A percentile compares a stretch with the other conserved stretches of the same genome.
Conservation (phyloP, 2,888 invertebrate species). For the Aleiodes alternator region DNA sequence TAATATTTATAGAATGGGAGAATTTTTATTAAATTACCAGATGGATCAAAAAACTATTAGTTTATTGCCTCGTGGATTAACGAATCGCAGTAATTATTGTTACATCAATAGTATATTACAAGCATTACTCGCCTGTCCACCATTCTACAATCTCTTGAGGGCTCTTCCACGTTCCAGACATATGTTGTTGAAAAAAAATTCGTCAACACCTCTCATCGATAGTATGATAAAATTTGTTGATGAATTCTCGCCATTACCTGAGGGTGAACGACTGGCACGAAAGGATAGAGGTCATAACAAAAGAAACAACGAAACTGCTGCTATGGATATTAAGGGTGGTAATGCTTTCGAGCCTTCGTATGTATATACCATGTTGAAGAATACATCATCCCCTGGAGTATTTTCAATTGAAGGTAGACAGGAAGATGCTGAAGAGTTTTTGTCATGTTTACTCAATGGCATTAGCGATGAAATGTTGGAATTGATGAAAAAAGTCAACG, state of each 20-base stretch:
- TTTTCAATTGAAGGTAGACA: conserved; percentile 91
- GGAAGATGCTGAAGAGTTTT: conserved; percentile 98
- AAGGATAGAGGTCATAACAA: conserved; percentile 73
- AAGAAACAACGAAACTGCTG: conserved; percentile 73
- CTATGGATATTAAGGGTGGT: conserved; percentile 80
- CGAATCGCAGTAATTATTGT: conserved; percentile 96
- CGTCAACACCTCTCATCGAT: conserved; percentile 89
- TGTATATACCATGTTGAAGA: conserved; percentile 89
- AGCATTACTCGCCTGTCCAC: conserved; percentile 95
- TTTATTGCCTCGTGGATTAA: conserved; percentile 91
- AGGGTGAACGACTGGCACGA: conserved; percentile 76
- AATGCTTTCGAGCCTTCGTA: conserved; percentile 93
- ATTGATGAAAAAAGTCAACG: conserved; percentile 73
- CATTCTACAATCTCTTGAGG: conserved; percentile 93
- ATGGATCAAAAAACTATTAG: conserved; percentile 88
- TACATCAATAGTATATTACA: conserved; percentile 97
- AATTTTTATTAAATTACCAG: conserved; percentile 85
- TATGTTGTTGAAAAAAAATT: conserved; percentile 72
- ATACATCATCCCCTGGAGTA: conserved; percentile 83
- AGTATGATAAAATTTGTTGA: conserved; percentile 90
- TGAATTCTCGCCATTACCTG: conserved; percentile 85
- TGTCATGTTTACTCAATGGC: conserved; percentile 93
- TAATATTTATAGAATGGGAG: conserved; percentile 83
- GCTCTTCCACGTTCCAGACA: conserved; percentile 82
- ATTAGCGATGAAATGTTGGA: conserved; percentile 98